phyloP scores from a whole-genome alignment of 2,888 invertebrate species.

The Pseudococcus jackbeardsleyi region DNA sequence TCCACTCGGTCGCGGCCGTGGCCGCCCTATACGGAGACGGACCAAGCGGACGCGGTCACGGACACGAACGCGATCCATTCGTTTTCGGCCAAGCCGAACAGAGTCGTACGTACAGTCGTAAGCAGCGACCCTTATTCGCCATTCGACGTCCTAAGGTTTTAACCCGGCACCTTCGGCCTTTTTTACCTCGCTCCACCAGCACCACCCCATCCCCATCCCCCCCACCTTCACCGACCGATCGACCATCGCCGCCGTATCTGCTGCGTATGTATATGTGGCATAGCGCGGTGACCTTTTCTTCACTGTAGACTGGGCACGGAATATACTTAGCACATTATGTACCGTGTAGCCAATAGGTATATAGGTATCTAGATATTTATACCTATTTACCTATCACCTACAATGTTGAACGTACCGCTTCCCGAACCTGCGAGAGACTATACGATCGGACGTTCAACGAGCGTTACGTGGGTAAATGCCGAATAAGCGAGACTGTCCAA shows the following conservation, averaged over 20 bases:
- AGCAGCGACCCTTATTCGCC: too few relatives aligned
- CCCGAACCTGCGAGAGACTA: too few relatives aligned
- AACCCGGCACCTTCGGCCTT: background rate
- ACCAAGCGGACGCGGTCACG: background rate
- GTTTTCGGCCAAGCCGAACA: background rate
- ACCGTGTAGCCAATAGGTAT: too few relatives aligned
- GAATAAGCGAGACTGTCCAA: too few relatives aligned
- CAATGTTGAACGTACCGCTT: too few relatives aligned
- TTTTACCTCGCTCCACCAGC: background rate
- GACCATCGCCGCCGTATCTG: background rate
- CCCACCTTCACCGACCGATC: background rate
- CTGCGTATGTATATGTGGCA: background rate
- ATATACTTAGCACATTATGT: too few relatives aligned
- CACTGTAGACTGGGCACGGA: background rate
- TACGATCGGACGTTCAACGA: too few relatives aligned
- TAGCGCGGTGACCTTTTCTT: conserved; percentile 4
- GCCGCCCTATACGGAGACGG: background rate
- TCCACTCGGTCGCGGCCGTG: background rate
- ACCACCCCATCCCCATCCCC: too few relatives aligned
- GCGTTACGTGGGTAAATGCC: too few relatives aligned
- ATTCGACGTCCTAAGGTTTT: background rate
- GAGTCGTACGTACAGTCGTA: too few relatives aligned
- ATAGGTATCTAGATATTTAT: too few relatives aligned
- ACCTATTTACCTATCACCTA: too few relatives aligned
- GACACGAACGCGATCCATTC: background rate